These are phyloP conservation scores for Agelas oroides DNA, from an alignment of 37 sponge, comb jelly and placozoan genomes.

Conservation along the genomic window DNA sequence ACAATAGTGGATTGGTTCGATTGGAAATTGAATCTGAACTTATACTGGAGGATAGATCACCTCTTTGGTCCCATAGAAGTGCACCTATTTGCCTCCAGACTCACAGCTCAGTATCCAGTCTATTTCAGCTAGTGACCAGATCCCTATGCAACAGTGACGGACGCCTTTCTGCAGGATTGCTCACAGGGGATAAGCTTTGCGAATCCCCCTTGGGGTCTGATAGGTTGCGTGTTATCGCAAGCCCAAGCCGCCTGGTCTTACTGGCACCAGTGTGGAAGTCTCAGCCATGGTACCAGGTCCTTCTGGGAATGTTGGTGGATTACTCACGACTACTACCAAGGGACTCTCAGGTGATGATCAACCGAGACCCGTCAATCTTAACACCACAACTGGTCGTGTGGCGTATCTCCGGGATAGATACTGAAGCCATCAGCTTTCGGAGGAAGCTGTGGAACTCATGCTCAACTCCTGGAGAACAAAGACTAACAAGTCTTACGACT, in stretches of 20 bases:
- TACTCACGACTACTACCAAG: too few relatives aligned
- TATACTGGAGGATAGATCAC: background rate
- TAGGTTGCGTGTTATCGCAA: background rate
- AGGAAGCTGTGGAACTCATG: too few relatives aligned
- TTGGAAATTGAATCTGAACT: background rate
- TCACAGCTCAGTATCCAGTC: too few relatives aligned
- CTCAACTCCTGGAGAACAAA: too few relatives aligned
- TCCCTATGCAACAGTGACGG: conserved; percentile 2
- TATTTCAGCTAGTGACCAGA: conserved; percentile 49
- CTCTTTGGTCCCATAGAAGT: background rate
- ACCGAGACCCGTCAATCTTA: too few relatives aligned
- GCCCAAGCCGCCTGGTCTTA: background rate
- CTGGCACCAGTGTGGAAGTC: too few relatives aligned
- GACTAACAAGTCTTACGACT: conserved; percentile 31
- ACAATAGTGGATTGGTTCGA: conserved; percentile 9
- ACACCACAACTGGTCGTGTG: too few relatives aligned
- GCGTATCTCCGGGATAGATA: too few relatives aligned
- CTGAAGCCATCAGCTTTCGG: too few relatives aligned
- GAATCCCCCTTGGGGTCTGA: conserved; percentile 9
- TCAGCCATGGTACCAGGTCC: too few relatives aligned
- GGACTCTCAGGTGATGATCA: too few relatives aligned
- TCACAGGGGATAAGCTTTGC: conserved; percentile 15
- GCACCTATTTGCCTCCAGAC: conserved; percentile 42
- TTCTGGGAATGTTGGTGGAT: too few relatives aligned
- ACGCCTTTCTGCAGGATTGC: conserved; percentile 28